These are phyloP conservation scores for Epinephelus fuscoguttatus DNA, from an alignment of 2,113 vertebrate genomes.

Conservation along the genomic window DNA sequence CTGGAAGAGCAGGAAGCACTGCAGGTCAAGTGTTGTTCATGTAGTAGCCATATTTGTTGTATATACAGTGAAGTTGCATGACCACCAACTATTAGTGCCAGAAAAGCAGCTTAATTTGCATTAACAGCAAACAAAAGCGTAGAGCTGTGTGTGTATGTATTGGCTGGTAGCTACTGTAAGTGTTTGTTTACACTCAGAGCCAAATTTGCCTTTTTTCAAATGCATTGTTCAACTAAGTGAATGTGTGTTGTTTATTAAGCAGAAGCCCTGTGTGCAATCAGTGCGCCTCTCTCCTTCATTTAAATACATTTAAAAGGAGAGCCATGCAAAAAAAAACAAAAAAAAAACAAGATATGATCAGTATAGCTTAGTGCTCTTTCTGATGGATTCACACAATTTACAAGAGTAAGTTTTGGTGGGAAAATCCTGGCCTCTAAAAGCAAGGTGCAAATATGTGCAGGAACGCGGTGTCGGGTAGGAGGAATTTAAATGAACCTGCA, in stretches of 20 bases:
- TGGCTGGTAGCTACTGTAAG: background rate
- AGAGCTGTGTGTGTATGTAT: background rate
- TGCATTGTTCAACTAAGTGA: background rate
- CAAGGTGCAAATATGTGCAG: background rate
- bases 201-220: background rate
- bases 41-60: background rate
- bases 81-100: constrained; percentile 3
- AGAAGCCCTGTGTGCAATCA: constrained; percentile 1
- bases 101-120: background rate
- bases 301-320: constrained; percentile 11
- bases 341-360: background rate
- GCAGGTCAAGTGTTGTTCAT: background rate
- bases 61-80: background rate
- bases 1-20: background rate
- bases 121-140: background rate
- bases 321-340: background rate
- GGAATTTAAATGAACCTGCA: constrained; percentile 46
- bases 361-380: background rate
- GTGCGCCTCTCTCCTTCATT: background rate
- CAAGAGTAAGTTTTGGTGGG: background rate
- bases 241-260: constrained; percentile 26
- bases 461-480: background rate
- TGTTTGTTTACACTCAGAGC: constrained; percentile 18
- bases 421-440: constrained; percentile 3
- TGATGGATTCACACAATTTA: constrained; percentile 30